Evolutionary conservation across 2,888 invertebrate genomes (phyloP).

Genomic region (Apamea crenata): DNA sequence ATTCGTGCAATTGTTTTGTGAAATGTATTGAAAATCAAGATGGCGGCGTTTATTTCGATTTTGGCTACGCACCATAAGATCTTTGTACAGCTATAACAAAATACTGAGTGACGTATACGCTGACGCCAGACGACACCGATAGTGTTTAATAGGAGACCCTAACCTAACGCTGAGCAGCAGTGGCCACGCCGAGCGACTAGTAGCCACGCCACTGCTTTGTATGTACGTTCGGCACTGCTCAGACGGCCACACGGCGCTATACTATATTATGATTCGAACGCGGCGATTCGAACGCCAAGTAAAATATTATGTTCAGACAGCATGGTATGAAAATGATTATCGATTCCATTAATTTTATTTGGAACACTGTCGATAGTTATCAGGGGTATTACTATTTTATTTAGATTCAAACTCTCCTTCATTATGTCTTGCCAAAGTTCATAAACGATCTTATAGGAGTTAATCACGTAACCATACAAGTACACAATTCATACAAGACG

Average conservation of each 20-base stretch:
- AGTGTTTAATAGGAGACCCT: background rate
- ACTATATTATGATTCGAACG: too few species aligned
- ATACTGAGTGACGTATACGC: background rate
- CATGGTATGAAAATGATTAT: background rate
- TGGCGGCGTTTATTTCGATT: background rate
- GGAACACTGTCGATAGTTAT: background rate
- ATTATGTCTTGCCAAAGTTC: background rate
- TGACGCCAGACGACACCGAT: background rate
- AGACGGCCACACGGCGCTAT: background rate
- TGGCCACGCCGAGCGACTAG: background rate
- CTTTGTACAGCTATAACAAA: background rate
- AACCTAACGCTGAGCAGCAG: background rate
- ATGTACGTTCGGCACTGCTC: too few species aligned
- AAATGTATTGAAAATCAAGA: background rate
- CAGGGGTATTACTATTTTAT: background rate
- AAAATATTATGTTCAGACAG: background rate
- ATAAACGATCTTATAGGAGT: background rate
- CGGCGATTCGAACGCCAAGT: slow-evolving; percentile 11
- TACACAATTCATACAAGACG: background rate
- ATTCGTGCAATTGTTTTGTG: background rate
- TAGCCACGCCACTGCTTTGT: too few species aligned
- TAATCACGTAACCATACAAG: background rate
- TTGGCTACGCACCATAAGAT: background rate
- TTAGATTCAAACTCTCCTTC: background rate
- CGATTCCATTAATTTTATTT: background rate